phyloP scores from a whole-genome alignment of 2,797 vertebrate genomes.

The Rousettus madagascariensis region DNA sequence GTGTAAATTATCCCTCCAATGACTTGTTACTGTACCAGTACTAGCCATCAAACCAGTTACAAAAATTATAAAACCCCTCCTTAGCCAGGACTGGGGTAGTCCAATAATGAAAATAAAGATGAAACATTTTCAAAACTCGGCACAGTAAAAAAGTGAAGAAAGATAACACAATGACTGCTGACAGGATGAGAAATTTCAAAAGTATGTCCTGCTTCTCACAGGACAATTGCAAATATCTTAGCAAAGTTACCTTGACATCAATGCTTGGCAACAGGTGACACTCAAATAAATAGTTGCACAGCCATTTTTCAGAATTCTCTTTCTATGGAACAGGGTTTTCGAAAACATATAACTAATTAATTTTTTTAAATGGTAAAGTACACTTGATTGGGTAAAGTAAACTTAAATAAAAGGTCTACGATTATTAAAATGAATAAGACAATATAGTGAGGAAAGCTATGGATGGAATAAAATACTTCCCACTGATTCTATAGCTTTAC shows the following conservation, averaged over 20 bases:
- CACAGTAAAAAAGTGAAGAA: constrained; percentile 93
- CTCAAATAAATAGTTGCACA: constrained; percentile 80
- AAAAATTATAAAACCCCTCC: constrained; percentile 93
- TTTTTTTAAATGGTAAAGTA: background rate
- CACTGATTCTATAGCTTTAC: background rate
- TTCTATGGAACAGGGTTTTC: background rate
- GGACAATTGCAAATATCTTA: constrained; percentile 91
- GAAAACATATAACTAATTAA: background rate
- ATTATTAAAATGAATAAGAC: background rate
- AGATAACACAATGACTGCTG: constrained; percentile 91
- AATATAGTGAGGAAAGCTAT: background rate
- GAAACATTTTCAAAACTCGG: constrained; percentile 93
- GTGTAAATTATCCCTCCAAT: constrained; percentile 93
- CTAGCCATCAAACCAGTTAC: constrained; percentile 93
- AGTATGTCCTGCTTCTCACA: constrained; percentile 93
- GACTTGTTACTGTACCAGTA: constrained; percentile 93
- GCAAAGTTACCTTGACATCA: constrained; percentile 89
- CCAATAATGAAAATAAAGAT: constrained; percentile 94
- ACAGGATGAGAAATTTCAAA: constrained; percentile 92
- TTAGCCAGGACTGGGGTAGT: constrained; percentile 92
- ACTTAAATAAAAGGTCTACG: background rate
- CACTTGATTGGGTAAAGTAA: background rate
- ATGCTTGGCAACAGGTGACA: constrained; percentile 66
- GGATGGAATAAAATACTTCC: background rate
- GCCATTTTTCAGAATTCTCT: background rate